A percentile compares a stretch with the other conserved stretches of the same genome.
These are phyloP conservation scores for Hystrix brachyura DNA, from an alignment of 2,113 vertebrate species.

Conservation along the genomic window DNA sequence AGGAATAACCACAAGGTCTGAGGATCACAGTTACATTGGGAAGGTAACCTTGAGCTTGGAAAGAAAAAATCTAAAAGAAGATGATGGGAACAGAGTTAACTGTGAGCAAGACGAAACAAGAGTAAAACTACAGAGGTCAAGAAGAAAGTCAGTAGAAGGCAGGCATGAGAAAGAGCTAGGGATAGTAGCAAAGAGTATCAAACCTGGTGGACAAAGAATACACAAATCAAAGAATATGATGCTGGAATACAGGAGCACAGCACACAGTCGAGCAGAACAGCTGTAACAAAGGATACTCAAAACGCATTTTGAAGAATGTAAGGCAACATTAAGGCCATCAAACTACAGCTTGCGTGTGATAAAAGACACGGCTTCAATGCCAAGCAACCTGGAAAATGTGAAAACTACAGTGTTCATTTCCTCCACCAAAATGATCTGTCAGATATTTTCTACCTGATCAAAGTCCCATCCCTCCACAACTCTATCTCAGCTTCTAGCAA, in stretches of 20 bases:
- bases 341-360: not conserved
- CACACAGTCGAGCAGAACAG: not conserved
- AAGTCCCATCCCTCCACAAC: not conserved
- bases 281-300: not conserved
- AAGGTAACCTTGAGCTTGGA: not conserved
- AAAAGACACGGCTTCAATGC: not conserved
- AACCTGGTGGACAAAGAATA: not conserved
- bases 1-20: not conserved
- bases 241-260: not conserved
- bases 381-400: not conserved
- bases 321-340: not conserved
- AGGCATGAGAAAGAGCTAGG: not conserved
- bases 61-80: not conserved
- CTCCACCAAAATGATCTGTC: not conserved
- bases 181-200: too few species aligned
- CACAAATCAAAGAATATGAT: not conserved
- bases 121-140: not conserved
- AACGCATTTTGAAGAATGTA: not conserved
- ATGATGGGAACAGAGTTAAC: not conserved
- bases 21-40: not conserved
- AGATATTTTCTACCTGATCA: not conserved
- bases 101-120: not conserved
- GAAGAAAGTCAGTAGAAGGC: not conserved
- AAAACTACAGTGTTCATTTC: not conserved
- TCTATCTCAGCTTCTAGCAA: not conserved